A percentile compares a stretch with the other conserved stretches of the same genome.
phyloP scores from a whole-genome alignment of 2,888 invertebrate genomes.

The Geotrupes spiniger region DNA sequence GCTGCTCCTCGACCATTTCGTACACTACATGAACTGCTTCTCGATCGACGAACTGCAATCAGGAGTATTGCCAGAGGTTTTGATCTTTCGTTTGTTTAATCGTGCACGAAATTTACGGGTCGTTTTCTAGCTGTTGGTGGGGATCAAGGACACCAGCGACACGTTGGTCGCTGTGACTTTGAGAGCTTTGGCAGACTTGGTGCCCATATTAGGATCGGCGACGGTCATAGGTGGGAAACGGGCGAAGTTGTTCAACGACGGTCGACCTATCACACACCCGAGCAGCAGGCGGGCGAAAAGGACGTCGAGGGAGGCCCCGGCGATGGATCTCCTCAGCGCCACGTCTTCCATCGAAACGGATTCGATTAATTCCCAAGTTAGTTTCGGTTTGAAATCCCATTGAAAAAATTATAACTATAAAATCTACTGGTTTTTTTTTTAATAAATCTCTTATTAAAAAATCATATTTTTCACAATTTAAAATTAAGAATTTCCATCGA shows the following conservation, averaged over 20 bases:
- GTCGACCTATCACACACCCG: constrained; percentile 61
- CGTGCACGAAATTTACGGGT: too few relatives aligned
- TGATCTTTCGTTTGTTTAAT: too few relatives aligned
- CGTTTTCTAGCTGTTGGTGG: constrained; percentile 57
- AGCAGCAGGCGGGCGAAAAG: constrained; percentile 10
- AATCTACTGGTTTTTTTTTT: too few relatives aligned
- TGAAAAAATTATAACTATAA: too few relatives aligned
- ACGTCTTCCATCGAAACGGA: too few relatives aligned
- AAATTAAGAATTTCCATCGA: too few relatives aligned
- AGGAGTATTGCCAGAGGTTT: constrained; percentile 82
- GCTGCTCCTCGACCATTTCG: constrained; percentile 74
- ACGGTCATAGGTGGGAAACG: constrained; percentile 82
- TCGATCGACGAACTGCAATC: constrained; percentile 72
- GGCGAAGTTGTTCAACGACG: constrained; percentile 79
- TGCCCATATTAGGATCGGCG: constrained; percentile 81
- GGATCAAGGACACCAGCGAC: constrained; percentile 85
- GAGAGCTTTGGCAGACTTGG: constrained; percentile 76
- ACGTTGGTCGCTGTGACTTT: constrained; percentile 78
- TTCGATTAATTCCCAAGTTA: too few relatives aligned
- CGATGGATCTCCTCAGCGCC: too few relatives aligned
- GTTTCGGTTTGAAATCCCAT: too few relatives aligned
- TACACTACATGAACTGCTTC: constrained; percentile 71
- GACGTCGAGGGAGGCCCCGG: too few relatives aligned
- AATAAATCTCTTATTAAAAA: too few relatives aligned
- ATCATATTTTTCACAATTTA: too few relatives aligned